Evolutionary conservation across 2,888 invertebrate genomes (phyloP), one percentile per base, ranked within the genome.

Genomic region (Euzophera pinguis): DNA sequence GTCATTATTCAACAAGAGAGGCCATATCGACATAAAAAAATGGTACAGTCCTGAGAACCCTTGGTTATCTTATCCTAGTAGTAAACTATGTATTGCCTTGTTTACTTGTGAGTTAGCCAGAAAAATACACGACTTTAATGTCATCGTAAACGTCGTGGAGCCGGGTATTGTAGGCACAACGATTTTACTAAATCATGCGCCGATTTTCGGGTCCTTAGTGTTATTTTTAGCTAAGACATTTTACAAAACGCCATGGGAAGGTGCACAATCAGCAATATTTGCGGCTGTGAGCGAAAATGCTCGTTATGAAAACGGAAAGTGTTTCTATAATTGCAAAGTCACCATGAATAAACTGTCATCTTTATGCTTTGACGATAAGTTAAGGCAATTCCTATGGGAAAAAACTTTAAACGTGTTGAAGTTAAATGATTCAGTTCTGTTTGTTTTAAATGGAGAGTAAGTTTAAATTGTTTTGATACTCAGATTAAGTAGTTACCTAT

Each of bases 251-350:
- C 45, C 54, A 1, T 53, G 53, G 53, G 49, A 53, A 93, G 9
- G 52, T 6, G 52, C 49, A 9, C 52, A 45, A 22, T 45, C 12
- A 10, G 39, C 39, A 1, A 48, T 43, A 37, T 45, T 45, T 29
- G 52, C 14, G 6, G 43, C 45, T 7, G 16, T 54, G 12, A 43
- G 42, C 22, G 13, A 35, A 32, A 3, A 8, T 29, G 86, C 95
- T 0, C 90, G 75, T 0, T 86, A 91, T 55, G 87, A 93, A 0
- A 91, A 84, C 34, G 95, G 95, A 47, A 93, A 93, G 78, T 95
- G 95, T 69, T 96, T 92, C 63, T 88, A 91, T 75, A 95, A 96
- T 61, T 96, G 95, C 73, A 90, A 91, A 78, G 92, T 93, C 70
- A 71, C 75, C 8, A 74, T 78, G 3, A 73, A 94, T 8, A 35